Evolutionary conservation across 2,888 invertebrate genomes (phyloP), one percentile per base, ranked within the genome.

Genomic region (Perizoma affinitatum): DNA sequence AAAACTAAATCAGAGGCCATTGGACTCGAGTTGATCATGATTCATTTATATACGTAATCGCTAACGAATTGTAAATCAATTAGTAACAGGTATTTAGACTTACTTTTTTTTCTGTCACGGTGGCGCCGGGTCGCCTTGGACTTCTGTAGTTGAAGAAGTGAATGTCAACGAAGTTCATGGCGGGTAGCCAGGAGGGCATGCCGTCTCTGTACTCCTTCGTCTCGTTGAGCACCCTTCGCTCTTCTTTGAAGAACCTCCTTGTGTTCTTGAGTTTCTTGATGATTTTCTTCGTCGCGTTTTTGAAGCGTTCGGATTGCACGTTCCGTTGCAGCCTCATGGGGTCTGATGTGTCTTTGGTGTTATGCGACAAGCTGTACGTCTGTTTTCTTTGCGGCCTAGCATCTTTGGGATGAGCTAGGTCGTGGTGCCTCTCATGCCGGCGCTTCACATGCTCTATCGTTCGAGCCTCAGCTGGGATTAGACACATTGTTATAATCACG

Each of bases 121-220:
- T 75, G 44, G 76, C 76, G 34, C 82, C 82, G 45, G 71, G 74
- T 69, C 76, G 79, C 43, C 70, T 66, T 43, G 69, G 65, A 44
- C 75, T 80, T 61, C 75, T 84, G 71, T 84, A 86, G 66, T 82
- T 82, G 70, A 81, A 84, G 70, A 83, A 85, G 70, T 89, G 88
- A 49, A 92, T 87, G 47, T 85, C 84, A 53, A 90, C 86, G 65
- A 91, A 92, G 73, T 88, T 92, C 55, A 88, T 87, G 22, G 86
- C 80, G 7, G 92, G 92, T 62, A 92, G 68, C 91, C 91, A 91
- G 52, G 65, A 73, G 1, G 90, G 87, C 84, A 86, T 90, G 6
- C 90, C 88, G 49, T 86, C 83, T 55, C 86, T 79, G 70, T 87
- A 87, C 55, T 84, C 84, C 46, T 75, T 79, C 9, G 84, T 83